Base-by-base conservation (phyloP, 2,113 vertebrate species). In the Semicossyphus pulcher region DNA sequence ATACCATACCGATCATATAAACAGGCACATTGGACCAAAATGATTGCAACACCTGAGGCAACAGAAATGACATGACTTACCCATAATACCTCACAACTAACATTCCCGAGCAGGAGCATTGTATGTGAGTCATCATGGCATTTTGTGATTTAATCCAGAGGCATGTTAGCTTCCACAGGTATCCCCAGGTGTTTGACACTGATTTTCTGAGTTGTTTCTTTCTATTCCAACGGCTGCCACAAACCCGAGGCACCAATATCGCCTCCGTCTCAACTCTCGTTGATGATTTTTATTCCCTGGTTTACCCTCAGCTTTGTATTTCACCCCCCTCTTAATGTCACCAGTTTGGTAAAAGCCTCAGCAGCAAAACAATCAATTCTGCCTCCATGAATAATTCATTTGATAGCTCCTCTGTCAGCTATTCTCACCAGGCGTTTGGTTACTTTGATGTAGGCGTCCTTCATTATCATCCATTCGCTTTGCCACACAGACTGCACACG, bases 311-410 rank as follows among this genome's bases (percentile, higher is more conserved):
- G 53, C 63, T 65, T 72, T 85, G 37, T 56, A 29, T 71, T 76
- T 71, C 54, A 32, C 48, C 79, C 44, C n/a, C 45, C 16, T 74
- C 70, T 76, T 84, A 82, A 84, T 89, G 78, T 80, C 80, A 72
- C 59, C 63, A 63, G 62, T 73, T 83, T 84, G 49, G 80, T 76
- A 81, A 88, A 84, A 77, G 60, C 73, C 52, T 62, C 42, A 48
- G 65, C 61, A 60, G 69, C 36, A 60, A 73, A 87, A 73, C 54
- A 71, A 49, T 70, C 44, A 57, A 59, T 86, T 84, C 83, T 57
- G 68, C 58, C 20, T 5, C 7, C 49, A 81, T 87, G 80, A 89
- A 86, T 89, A 83, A 89, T 89, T 89, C 78, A 86, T 88, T 78
- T 61, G 54, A 75, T 80, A 82, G 77, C 76, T 81, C 71, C 76